Base-by-base conservation (phyloP, 2,113 vertebrate genomes). In the Chrysochloris asiatica region DNA sequence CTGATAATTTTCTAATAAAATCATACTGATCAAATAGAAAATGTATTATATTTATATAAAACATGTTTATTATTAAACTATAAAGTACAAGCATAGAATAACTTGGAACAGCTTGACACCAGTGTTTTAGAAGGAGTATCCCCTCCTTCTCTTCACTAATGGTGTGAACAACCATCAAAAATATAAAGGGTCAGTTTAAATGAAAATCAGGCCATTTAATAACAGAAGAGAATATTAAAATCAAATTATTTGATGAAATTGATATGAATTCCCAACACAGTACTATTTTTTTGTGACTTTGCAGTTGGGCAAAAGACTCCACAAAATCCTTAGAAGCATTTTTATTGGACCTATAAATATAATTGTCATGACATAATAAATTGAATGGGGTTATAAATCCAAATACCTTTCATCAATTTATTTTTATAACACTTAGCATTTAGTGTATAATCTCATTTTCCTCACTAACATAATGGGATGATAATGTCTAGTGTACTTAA, bases 81-180 rank as follows among this genome's bases (percentile, higher is more conserved):
- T 83, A 80, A 83, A 91, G 50, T 61, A 2, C 86, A 79, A 69
- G 26, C 14, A 43, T 33, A 72, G 24, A 67, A 94, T 69, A 82
- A 88, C 61, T 80, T 92, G 6, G 4, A 86, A 91, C 22, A 83
- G 22, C 14, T 95, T 94, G 76, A 86, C 87, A 38, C 33, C 26
- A 67, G 38, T 83, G 54, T 72, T 5, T n/a, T 82, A 48, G 89
- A 77, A 72, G 59, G 1, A 73, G 1, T 72, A 72, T 93, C 89
- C 83, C 14, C 0, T 24, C 10, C 24, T 6, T 80, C 24, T 79
- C 1, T 92, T 59, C 50, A 88, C 77, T 65, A 73, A 84, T 92
- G 88, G 8, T 85, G 6, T 67, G 41, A 93, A 79, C 21, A 43
- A 54, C 7, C 47, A 73, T 45, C 30, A 63, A 41, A 38, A 83